Percentiles rank a stretch among this genome's conserved stretches.
Evolutionary conservation across 2,797 vertebrate genomes (phyloP).

Genomic region (Aphelocoma californica): DNA sequence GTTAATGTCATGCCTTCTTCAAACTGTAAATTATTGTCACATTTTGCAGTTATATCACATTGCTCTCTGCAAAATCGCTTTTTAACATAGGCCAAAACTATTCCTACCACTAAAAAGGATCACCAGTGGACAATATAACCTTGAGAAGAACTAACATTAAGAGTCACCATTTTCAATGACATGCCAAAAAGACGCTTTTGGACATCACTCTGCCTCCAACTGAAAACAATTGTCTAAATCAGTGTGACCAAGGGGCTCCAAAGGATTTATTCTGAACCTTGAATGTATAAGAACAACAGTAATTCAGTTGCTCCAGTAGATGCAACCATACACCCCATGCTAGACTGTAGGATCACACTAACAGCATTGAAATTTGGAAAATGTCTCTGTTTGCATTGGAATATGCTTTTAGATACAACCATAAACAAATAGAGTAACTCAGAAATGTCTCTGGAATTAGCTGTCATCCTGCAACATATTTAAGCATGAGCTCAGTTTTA

Average conservation of each 20-base stretch:
- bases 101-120: background rate
- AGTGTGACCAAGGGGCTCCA: background rate
- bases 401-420: background rate
- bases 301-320: background rate
- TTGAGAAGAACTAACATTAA: background rate
- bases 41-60: background rate
- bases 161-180: background rate
- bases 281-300: background rate
- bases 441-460: background rate
- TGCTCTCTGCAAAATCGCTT: background rate
- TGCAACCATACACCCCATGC: fast-evolving
- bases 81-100: background rate
- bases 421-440: background rate
- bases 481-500: background rate
- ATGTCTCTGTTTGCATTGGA: background rate
- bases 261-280: background rate
- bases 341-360: background rate
- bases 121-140: background rate
- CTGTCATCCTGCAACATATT: background rate
- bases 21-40: background rate
- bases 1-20: background rate
- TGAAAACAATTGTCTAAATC: background rate
- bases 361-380: background rate
- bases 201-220: background rate
- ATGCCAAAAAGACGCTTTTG: background rate